Conservation (phyloP, 2,888 invertebrate genomes). For the Synanthedon formicaeformis region DNA sequence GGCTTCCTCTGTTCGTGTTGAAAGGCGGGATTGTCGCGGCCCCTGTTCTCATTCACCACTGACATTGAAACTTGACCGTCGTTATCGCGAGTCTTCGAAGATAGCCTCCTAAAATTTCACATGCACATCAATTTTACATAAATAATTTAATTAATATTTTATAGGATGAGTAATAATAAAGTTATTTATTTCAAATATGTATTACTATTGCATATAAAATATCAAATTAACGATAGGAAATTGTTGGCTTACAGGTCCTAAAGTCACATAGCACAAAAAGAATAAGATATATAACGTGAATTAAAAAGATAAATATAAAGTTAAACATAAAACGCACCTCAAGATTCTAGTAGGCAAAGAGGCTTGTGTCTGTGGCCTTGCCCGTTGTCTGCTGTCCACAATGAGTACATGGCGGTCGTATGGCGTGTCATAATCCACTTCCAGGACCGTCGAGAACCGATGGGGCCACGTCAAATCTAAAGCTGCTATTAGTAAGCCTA, state of each 20-base stretch:
- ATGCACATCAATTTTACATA: neutral
- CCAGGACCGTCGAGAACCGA: slow-evolving; percentile 90
- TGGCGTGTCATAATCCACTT: slow-evolving; percentile 94
- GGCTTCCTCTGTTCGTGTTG: slow-evolving; percentile 72
- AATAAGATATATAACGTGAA: too few species aligned
- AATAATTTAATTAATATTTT: too few species aligned
- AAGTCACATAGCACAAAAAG: too few species aligned
- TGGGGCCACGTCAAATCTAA: slow-evolving; percentile 87
- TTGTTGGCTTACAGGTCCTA: too few species aligned
- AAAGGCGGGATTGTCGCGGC: slow-evolving; percentile 78
- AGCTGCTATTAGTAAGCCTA: slow-evolving; percentile 84
- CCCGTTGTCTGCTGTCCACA: slow-evolving; percentile 78
- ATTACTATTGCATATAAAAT: too few species aligned
- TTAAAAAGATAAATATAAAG: too few species aligned
- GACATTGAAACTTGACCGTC: slow-evolving; percentile 57
- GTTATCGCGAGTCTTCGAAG: slow-evolving; percentile 76
- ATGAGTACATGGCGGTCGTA: slow-evolving; percentile 93
- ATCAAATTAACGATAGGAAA: too few species aligned
- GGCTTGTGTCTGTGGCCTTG: slow-evolving; percentile 49
- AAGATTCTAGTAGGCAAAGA: slow-evolving; percentile 74
- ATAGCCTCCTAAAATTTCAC: slow-evolving; percentile 66
- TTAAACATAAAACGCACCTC: slow-evolving; percentile 48
- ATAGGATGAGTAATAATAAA: too few species aligned
- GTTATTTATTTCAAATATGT: too few species aligned
- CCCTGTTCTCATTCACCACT: slow-evolving; percentile 55